Evolutionary conservation across 2,797 vertebrate genomes (phyloP), one percentile per base, ranked within the genome.

Genomic region (Takifugu rubripes): DNA sequence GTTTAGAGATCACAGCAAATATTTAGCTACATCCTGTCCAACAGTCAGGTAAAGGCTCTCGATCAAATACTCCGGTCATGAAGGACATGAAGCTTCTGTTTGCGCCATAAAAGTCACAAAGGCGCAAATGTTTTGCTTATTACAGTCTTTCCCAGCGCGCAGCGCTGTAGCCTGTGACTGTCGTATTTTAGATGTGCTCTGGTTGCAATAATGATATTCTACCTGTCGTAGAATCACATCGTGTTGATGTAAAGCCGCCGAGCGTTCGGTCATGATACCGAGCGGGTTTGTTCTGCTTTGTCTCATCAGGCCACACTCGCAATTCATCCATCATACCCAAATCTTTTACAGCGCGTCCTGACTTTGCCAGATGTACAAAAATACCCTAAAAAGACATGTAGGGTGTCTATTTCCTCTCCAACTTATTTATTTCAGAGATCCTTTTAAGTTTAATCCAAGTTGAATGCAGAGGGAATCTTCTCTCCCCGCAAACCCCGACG

Each of bases 141-240:
- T 29, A 8, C 44, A 21, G 27, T 45, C n/a, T 31, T 1, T 12
- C 42, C 11, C 3, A 16, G 33, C 2, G 33, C 33, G 25, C 5
- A 5, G 29, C 1, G 21, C 43, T 9, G 43, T 24, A 14, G 47
- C 44, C 3, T 26, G 49, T 26, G 47, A 36, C 12, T 4, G 25
- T 52, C 67, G 47, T 68, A 65, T 63, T n/a, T 54, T 56, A 49
- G 57, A 65, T 65, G 52, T 27, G 29, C 55, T 49, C 57, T 1
- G 31, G 15, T 56, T 55, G 52, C 52, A 52, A 75, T 62, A 66
- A 69, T 73, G 67, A 69, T 53, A 66, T 71, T 67, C 55, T 16
- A 54, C 29, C 57, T 59, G 67, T 64, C 72, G 70, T 25, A 25
- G 40, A 52, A 31, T 57, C 29, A 53, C 70, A 61, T 74, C 53